Base-by-base conservation (phyloP, 2,797 vertebrate species). In the Mus minutoides region DNA sequence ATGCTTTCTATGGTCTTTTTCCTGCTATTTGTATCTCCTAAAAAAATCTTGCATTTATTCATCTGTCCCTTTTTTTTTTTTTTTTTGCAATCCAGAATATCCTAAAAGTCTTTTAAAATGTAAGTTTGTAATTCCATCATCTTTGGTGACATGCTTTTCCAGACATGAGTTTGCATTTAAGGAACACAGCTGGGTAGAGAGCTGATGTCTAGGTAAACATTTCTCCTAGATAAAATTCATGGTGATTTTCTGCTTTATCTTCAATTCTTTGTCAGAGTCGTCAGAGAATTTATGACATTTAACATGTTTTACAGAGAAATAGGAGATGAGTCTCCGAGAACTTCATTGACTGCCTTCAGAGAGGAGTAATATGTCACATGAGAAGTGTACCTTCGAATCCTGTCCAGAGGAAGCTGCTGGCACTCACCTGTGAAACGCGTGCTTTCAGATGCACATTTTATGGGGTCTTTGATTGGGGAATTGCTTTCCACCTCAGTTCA, bases 401-500 rank as follows among this genome's bases (percentile, higher is more conserved):
- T 77, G 22, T 77, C 83, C 60, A 43, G 58, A 37, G 82, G 85
- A 2, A 46, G 58, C 94, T 22, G 40, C 71, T 86, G 77, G 16
- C 56, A 71, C 82, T 92, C 29, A 49, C 82, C 83, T 76, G 22
- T 79, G 83, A 92, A 58, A 84, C 82, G 34, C 26, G 3, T 95
- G 73, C 43, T 19, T 89, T 93, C 37, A 34, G 76, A 96, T 76
- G 92, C 92, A 90, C 78, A 94, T 92, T 97, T 96, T 77, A 58
- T 75, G 73, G 88, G 80, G 54, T 95, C 91, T 95, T 92, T 95
- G 80, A 54, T 97, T 67, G 69, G 95, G 67, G 85, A 97, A 69
- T 97, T 96, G 94, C 94, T 98, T 97, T 96, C 96, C 84, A 94
- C 96, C 91, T 94, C 96, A 95, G 91, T 96, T 97, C 77, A 82